phyloP scores from a whole-genome alignment of 2,797 vertebrate genomes.

The Crenichthys baileyi region DNA sequence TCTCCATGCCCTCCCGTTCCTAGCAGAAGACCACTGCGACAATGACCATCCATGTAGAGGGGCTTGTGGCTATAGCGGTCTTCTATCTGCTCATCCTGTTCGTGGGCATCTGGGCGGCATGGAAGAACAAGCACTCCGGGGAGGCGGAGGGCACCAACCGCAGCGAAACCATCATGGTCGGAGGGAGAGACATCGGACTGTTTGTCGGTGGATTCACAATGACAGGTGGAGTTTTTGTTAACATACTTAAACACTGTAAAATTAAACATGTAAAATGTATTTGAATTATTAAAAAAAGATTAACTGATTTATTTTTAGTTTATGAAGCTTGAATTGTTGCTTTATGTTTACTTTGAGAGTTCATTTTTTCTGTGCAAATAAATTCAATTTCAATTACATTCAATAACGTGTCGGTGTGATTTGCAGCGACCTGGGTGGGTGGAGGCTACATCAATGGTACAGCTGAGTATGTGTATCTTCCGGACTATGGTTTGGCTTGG shows the following conservation, averaged over 20 bases:
- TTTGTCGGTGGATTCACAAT: conserved; percentile 97
- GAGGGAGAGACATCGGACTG: conserved; percentile 95
- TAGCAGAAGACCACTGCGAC: conserved; percentile 66
- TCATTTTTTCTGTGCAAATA: background rate
- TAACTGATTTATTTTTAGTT: background rate
- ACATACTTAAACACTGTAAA: background rate
- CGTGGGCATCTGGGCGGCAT: conserved; percentile 98
- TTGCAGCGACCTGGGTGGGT: conserved; percentile 97
- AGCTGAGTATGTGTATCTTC: conserved; percentile 94
- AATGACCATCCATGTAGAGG: conserved; percentile 93
- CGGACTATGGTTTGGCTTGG: conserved; percentile 92
- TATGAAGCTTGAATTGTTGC: background rate
- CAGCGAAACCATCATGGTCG: conserved; percentile 96
- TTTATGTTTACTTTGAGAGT: background rate
- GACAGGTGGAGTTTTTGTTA: conserved; percentile 85
- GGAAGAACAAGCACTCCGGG: conserved; percentile 95
- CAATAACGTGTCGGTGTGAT: background rate
- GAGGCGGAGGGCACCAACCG: conserved; percentile 85
- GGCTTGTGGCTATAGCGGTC: conserved; percentile 91
- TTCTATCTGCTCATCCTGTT: conserved; percentile 94
- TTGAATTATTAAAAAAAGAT: background rate
- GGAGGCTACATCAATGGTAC: conserved; percentile 98
- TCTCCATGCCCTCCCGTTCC: conserved; percentile 75
- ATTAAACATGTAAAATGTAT: background rate
- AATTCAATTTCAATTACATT: background rate